These are phyloP conservation scores for Cheilosia urbana DNA, from an alignment of 2,888 invertebrate genomes.

Conservation along the genomic window DNA sequence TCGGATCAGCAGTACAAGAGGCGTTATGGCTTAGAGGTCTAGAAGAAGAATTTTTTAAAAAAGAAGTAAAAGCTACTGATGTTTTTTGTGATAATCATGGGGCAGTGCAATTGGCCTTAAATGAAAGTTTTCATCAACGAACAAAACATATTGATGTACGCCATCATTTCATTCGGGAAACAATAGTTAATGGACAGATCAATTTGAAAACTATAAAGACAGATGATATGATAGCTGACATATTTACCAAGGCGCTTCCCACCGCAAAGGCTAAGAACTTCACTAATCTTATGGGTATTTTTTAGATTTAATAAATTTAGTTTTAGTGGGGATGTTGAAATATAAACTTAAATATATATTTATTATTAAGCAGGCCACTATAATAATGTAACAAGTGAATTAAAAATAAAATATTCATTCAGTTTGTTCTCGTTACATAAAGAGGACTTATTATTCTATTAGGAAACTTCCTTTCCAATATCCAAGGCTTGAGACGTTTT, in stretches of 20 bases:
- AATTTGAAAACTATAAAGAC: not conserved
- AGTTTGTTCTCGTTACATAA: no score
- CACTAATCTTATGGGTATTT: not conserved
- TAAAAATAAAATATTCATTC: no score
- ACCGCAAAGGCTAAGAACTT: not conserved
- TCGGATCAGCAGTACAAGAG: no score
- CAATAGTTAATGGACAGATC: not conserved
- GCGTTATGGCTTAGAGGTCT: constrained; percentile 21
- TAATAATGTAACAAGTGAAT: no score
- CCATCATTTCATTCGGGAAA: not conserved
- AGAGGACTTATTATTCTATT: no score
- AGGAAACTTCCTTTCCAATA: no score
- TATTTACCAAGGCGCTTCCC: not conserved
- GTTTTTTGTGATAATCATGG: not conserved
- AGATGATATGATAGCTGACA: not conserved
- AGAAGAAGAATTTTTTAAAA: constrained; percentile 13
- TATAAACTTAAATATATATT: no score
- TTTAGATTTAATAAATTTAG: no score
- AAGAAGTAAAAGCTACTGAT: not conserved
- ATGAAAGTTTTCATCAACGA: not conserved
- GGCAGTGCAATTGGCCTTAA: not conserved
- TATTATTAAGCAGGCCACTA: no score
- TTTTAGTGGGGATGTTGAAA: not conserved
- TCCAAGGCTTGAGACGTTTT: no score
- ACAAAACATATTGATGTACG: not conserved